Percentiles rank a stretch among this genome's conserved stretches.
phyloP scores from a whole-genome alignment of 2,113 vertebrate species.

The Myrmophylax atrothorax region DNA sequence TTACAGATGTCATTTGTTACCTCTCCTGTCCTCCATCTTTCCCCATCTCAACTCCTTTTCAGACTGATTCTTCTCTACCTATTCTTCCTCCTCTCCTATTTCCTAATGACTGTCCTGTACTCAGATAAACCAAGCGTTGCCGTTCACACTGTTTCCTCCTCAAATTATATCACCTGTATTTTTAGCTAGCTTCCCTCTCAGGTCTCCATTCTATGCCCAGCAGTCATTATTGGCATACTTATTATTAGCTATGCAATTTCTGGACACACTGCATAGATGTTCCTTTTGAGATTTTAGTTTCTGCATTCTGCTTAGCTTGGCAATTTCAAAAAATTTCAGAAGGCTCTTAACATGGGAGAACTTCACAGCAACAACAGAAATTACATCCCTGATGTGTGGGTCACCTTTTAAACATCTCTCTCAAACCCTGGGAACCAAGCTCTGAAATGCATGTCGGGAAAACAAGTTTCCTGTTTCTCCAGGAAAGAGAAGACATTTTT shows the following conservation, averaged over 20 bases:
- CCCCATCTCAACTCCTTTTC: neutral
- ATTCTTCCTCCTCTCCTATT: neutral
- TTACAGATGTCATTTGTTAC: neutral
- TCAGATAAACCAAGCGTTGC: neutral
- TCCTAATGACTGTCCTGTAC: neutral
- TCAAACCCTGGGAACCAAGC: neutral
- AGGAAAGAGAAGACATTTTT: neutral
- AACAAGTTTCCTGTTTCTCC: neutral
- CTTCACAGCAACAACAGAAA: neutral
- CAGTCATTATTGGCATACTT: neutral
- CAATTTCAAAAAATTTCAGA: neutral
- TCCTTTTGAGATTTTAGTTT: neutral
- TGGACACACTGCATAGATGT: neutral
- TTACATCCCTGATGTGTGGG: neutral
- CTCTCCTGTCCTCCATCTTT: neutral
- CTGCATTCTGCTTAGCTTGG: neutral
- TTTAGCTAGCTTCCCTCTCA: neutral
- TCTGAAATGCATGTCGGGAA: neutral
- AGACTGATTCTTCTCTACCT: neutral
- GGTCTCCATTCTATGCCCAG: neutral
- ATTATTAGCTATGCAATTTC: neutral
- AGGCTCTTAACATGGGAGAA: neutral
- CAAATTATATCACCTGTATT: neutral
- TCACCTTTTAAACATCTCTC: neutral
- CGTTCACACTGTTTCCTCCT: neutral